Evolutionary conservation across 2,113 vertebrate species (phyloP).

Genomic region (Sisor rabdophorus): DNA sequence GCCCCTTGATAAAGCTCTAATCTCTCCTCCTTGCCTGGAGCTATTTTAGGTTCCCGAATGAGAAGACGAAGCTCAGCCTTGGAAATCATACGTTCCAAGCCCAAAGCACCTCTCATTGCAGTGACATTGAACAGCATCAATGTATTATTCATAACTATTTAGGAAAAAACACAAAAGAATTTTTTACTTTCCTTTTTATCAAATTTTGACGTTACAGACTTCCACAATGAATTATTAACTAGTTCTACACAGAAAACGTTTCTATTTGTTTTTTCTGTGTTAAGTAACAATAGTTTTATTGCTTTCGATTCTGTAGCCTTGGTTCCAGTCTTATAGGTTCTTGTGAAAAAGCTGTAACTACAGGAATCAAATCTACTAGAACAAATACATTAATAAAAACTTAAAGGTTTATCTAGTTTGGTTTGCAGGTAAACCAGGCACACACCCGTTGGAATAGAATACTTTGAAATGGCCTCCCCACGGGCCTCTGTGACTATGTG

Average conservation of each 20-base stretch:
- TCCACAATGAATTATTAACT: neutral
- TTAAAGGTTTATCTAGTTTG: too few species aligned
- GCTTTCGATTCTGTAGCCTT: neutral
- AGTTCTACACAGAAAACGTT: neutral
- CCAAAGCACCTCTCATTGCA: constrained; percentile 54
- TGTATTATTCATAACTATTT: neutral
- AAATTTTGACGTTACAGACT: neutral
- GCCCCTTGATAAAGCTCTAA: constrained; percentile 68
- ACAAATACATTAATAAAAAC: neutral
- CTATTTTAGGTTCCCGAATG: constrained; percentile 18
- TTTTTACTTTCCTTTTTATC: neutral
- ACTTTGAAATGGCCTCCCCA: neutral
- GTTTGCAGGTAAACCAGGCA: neutral
- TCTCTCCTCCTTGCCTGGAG: constrained; percentile 49
- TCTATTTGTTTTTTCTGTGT: neutral
- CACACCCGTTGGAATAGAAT: neutral
- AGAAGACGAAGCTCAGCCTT: constrained; percentile 70
- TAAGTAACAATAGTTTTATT: neutral
- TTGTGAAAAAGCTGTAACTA: neutral
- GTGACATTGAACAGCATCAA: constrained; percentile 54
- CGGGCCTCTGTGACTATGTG: neutral
- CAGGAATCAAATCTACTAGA: neutral
- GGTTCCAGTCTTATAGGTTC: neutral
- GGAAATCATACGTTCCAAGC: constrained; percentile 50
- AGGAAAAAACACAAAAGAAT: neutral